Evolutionary conservation across 2,797 vertebrate genomes (phyloP), one percentile per base, ranked within the genome.

Genomic region (Erethizon dorsatum): DNA sequence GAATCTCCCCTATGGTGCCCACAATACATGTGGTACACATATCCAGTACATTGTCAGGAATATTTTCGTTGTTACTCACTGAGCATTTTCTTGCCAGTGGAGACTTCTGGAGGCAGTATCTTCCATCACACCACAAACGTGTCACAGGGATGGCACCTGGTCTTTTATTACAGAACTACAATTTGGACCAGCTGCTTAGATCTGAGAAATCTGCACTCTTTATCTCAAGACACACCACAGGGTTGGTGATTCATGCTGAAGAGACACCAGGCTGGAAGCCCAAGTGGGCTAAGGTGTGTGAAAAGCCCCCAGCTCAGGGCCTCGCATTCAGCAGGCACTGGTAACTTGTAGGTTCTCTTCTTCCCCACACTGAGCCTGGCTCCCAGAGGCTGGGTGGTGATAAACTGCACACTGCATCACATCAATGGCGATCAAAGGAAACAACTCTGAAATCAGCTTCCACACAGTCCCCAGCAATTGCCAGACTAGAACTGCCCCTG

Each of bases 401-500:
- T 31, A 17, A 7, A 26, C 7, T 1, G 26, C 33, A 37, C 26
- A 37, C 0, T 0, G 1, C 2, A 1, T 47, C 47, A 61, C n/a
- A 33, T n/a, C 18, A 0, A 18, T 1, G 28, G 50, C 1, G 4
- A 69, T 41, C 11, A 37, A 22, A 24, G 22, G 52, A 52, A 73
- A 67, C 77, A 5, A 4, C 22, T 31, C 41, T 33, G 63, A 75
- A 63, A 56, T 4, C 67, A 47, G 63, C 24, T 31, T 83, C 63
- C 41, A 33, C 0, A 0, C 0, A 37, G 41, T 5, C 13, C 33
- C 50, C 77, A 47, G 31, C 41, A 13, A 22, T 0, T 0, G 11
- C 90, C 84, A 7, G 22, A 47, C 17, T 45, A 7, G 18, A 45
- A 17, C 65, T 24, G 6, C 31, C 57, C 31, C 26, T 24, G 0